phyloP scores from a whole-genome alignment of 2,888 invertebrate species.

The Metallyticus violacea region DNA sequence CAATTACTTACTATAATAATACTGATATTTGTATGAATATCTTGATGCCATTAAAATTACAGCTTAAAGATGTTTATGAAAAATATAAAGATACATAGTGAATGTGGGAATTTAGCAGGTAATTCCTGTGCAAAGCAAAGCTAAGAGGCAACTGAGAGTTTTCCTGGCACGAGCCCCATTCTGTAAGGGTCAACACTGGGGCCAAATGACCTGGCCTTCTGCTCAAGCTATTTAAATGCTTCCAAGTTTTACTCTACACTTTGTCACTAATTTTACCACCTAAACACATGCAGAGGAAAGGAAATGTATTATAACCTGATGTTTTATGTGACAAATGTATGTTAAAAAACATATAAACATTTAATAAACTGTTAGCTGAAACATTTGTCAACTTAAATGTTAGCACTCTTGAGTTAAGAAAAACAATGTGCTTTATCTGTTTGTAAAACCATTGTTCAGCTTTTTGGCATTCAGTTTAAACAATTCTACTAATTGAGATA shows the following conservation, averaged over 20 bases:
- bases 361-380: not conserved
- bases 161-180: conserved; percentile 30
- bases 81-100: not conserved
- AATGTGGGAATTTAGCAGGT: not conserved
- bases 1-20: not conserved
- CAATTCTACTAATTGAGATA: not conserved
- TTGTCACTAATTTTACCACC: conserved; percentile 33
- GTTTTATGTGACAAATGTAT: not conserved
- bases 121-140: conserved; percentile 35
- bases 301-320: not conserved
- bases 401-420: not conserved
- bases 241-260: conserved; percentile 26
- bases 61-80: not conserved
- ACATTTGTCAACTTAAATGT: not conserved
- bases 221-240: conserved; percentile 32
- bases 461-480: too few relatives aligned
- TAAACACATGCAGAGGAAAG: conserved; percentile 17
- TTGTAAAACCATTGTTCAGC: not conserved
- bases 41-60: not conserved
- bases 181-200: conserved; percentile 28
- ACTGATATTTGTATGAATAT: not conserved
- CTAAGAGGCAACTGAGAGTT: conserved; percentile 32
- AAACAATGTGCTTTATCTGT: not conserved
- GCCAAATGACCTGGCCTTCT: conserved; percentile 31
- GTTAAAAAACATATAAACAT: not conserved